These are phyloP conservation scores for Xestia xanthographa DNA, from an alignment of 2,888 invertebrate species.

Conservation along the genomic window DNA sequence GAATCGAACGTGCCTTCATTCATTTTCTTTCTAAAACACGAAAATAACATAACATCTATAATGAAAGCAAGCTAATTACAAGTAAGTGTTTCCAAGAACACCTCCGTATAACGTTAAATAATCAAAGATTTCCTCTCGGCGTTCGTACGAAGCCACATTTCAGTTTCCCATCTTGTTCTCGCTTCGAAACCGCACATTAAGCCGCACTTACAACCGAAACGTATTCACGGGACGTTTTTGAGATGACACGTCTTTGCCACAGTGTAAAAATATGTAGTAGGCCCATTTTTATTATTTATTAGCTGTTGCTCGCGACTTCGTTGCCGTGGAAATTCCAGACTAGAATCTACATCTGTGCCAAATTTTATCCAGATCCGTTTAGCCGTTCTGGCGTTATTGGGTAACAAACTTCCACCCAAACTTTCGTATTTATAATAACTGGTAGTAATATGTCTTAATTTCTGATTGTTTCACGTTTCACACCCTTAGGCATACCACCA, in stretches of 20 bases:
- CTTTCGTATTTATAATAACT: no score
- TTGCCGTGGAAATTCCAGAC: no score
- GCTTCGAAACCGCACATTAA: constrained; percentile 42
- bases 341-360: no score
- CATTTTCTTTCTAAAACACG: neutral
- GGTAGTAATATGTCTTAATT: neutral
- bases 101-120: constrained; percentile 10
- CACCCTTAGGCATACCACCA: neutral
- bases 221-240: constrained; percentile 51
- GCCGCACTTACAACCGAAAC: constrained; percentile 29
- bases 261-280: constrained; percentile 17
- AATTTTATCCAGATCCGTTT: no score
- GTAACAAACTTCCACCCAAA: no score
- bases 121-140: constrained; percentile 15
- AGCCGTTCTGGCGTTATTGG: no score
- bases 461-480: neutral
- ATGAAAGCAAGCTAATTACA: neutral
- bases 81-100: neutral
- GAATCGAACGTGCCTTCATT: neutral
- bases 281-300: neutral
- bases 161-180: constrained; percentile 31
- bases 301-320: no score
- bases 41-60: neutral
- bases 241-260: constrained; percentile 40
- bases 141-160: constrained; percentile 25